Percentiles rank a stretch among this genome's conserved stretches.
phyloP scores from a whole-genome alignment of 2,113 vertebrate genomes.

The Girardinichthys multiradiatus region DNA sequence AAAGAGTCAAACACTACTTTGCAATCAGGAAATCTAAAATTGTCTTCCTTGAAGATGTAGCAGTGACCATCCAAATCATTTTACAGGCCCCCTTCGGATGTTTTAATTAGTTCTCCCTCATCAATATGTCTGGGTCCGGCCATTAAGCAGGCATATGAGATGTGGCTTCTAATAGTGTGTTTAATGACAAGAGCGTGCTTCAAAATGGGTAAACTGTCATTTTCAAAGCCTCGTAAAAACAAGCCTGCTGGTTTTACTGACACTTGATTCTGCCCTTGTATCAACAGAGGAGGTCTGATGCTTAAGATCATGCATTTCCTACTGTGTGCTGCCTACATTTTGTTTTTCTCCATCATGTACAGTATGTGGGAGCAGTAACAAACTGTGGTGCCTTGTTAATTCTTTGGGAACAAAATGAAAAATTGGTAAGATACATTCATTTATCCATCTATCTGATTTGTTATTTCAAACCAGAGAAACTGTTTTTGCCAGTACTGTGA shows the following conservation, averaged over 20 bases:
- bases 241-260: constrained; percentile 12
- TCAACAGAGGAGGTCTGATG: neutral
- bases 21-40: constrained; percentile 10
- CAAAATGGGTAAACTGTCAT: constrained; percentile 5
- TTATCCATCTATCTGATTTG: constrained; percentile 2
- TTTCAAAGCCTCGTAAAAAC: constrained; percentile 22
- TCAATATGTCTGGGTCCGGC: constrained; percentile 31
- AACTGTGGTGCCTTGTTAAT: neutral
- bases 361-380: neutral
- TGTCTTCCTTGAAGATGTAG: constrained; percentile 17
- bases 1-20: neutral
- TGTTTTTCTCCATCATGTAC: neutral
- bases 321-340: neutral
- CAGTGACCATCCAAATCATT: neutral
- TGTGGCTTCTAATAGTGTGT: constrained; percentile 29
- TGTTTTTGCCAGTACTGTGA: constrained; percentile 9
- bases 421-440: constrained; percentile 5
- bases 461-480: constrained; percentile 1
- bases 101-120: constrained; percentile 42
- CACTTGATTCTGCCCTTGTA: neutral
- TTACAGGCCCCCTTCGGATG: constrained; percentile 11
- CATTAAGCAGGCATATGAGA: constrained; percentile 25
- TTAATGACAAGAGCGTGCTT: constrained; percentile 31
- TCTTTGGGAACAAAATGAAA: neutral
- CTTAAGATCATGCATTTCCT: neutral